These are phyloP conservation scores for Microctonus brassicae DNA, from an alignment of 2,888 invertebrate genomes.

Conservation along the genomic window DNA sequence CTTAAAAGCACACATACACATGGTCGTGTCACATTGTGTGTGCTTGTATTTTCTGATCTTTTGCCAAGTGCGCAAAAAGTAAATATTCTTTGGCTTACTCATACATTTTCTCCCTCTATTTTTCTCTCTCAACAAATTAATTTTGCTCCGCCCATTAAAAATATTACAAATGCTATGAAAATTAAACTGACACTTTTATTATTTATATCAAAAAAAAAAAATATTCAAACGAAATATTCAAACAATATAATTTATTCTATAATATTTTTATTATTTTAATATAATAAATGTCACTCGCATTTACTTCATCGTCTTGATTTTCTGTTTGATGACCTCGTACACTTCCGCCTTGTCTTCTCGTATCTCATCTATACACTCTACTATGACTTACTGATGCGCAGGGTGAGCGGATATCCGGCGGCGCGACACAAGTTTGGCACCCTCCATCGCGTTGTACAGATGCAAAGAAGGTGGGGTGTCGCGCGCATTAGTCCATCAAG, in stretches of 20 bases:
- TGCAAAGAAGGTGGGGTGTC: conserved; percentile 1
- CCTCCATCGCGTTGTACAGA: not conserved
- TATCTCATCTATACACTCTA: conserved; percentile 37
- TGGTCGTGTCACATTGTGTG: conserved; percentile 30
- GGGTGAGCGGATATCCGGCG: conserved; percentile 67
- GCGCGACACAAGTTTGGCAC: conserved; percentile 23
- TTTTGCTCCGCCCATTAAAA: conserved; percentile 35
- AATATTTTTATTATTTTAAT: too few species aligned
- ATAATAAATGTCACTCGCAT: not conserved
- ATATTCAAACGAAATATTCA: too few species aligned
- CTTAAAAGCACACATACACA: conserved; percentile 12
- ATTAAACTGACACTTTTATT: not conserved
- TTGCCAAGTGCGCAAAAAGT: conserved; percentile 62
- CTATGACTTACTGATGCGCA: conserved; percentile 44
- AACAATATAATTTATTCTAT: too few species aligned
- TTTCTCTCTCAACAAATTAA: not conserved
- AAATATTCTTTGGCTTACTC: conserved; percentile 51
- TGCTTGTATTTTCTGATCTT: conserved; percentile 56
- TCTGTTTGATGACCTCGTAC: conserved; percentile 34
- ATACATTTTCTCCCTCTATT: conserved; percentile 7
- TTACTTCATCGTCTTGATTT: not conserved
- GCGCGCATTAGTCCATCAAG: conserved; percentile 23
- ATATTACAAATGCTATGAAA: not conserved
- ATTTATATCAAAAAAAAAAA: not conserved
- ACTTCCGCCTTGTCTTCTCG: conserved; percentile 41